Evolutionary conservation across 2,113 vertebrate genomes (phyloP).

Genomic region (Puntigrus tetrazona): DNA sequence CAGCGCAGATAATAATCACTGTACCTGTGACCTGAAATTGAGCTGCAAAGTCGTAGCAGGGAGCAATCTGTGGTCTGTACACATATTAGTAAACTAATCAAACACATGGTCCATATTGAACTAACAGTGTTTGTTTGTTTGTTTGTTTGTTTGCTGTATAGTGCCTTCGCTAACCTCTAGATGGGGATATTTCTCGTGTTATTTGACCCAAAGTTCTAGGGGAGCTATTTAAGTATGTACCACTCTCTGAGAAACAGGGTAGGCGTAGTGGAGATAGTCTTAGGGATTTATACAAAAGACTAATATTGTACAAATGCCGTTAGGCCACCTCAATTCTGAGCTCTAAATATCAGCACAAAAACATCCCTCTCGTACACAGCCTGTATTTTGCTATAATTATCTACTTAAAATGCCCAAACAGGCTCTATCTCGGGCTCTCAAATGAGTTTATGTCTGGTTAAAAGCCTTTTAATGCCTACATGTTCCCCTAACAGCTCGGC

Average conservation of each 20-base stretch:
- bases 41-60: neutral
- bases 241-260: neutral
- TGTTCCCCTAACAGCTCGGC: slow-evolving; percentile 9
- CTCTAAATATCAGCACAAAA: neutral
- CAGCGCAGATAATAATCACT: neutral
- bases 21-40: neutral
- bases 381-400: neutral
- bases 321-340: neutral
- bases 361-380: neutral
- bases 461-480: slow-evolving; percentile 10
- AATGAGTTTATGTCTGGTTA: slow-evolving; percentile 17
- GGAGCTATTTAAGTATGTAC: neutral
- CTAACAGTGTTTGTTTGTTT: too few relatives aligned
- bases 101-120: neutral
- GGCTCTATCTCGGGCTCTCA: slow-evolving; percentile 19
- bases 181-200: neutral
- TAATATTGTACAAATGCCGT: neutral
- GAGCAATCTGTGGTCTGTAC: neutral
- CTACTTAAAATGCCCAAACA: neutral
- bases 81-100: neutral
- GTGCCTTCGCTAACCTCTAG: neutral
- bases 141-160: neutral
- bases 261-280: neutral
- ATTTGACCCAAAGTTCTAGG: neutral
- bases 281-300: neutral